phyloP scores from a whole-genome alignment of 53 echinoderm and acorn worm genomes.

The Crossaster papposus region DNA sequence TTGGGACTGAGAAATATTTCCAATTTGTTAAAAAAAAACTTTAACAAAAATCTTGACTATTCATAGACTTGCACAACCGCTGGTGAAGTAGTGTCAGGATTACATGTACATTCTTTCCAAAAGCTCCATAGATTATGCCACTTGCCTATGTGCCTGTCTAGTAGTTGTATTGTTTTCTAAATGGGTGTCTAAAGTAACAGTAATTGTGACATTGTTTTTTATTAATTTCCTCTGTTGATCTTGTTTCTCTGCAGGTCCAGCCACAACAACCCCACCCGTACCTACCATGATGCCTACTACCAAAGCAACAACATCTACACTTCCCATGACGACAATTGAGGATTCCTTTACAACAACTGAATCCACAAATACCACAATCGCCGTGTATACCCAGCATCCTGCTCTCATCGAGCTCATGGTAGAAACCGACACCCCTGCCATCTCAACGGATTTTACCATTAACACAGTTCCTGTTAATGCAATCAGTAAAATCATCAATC shows the following conservation, averaged over 20 bases:
- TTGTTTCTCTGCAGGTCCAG: background rate
- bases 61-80: too few species aligned
- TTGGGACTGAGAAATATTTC: too few species aligned
- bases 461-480: slow-evolving; percentile 7
- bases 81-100: too few species aligned
- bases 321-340: slow-evolving; percentile 26
- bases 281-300: background rate
- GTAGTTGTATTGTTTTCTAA: too few species aligned
- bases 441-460: slow-evolving; percentile 4
- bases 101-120: too few species aligned
- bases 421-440: slow-evolving; percentile 25
- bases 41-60: too few species aligned
- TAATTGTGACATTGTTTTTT: background rate
- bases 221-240: background rate
- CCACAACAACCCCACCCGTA: background rate
- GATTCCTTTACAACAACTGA: slow-evolving; percentile 41
- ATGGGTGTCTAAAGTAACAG: too few species aligned
- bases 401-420: slow-evolving; percentile 15
- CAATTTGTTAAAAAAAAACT: too few species aligned
- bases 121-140: background rate
- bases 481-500: background rate
- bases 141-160: too few species aligned
- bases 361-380: slow-evolving; percentile 26
- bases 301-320: background rate
- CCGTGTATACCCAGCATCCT: slow-evolving; percentile 27